Evolutionary conservation across 2,888 invertebrate genomes (phyloP), one percentile per base, ranked within the genome.

Genomic region (Drosophila ustulata): DNA sequence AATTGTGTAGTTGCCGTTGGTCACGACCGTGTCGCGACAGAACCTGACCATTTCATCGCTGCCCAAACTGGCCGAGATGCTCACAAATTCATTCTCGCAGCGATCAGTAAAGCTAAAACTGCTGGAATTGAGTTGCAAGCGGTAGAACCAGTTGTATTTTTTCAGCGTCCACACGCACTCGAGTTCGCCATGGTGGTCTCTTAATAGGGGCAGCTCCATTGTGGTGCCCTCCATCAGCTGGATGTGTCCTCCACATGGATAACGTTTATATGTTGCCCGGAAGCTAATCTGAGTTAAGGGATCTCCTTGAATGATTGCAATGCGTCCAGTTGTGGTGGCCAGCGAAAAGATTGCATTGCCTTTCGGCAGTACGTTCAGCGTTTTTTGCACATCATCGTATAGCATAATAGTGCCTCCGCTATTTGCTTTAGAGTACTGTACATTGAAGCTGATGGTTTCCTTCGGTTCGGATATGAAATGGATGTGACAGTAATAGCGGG

Each of bases 91-190:
- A 56, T 93, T 93, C 34, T 93, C 93, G 82, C 96, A 96, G 51
- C 93, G 92, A 23, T 93, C 91, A 13, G 93, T 93, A 51, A 95
- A 92, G 72, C 94, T 93, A 30, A 13, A 18, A 3, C 13, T 41
- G 6, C 39, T 41, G 39, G 96, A 90, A 65, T 93, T 93, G 0
- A 93, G 91, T 1, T 87, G 90, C 3, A 95, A 63, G 75, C 92
- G 69, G 41, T 93, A 1, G 18, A 18, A 91, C 9, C 75, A 72
- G 1, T 18, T 13, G 11, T 3, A 13, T 0, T 26, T 41, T 0
- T 1, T 9, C 0, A 96, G 84, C 23, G 93, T 86, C 97, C 97
- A 98, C 0, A 94, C 94, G 91, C 98, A 98, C 82, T 96, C 94
- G 11, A 95, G 82, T 0, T 93, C 91, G 9, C 89, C 91, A 13